phyloP scores from a whole-genome alignment of 2,113 vertebrate genomes.

The Chloropsis cyanopogon region DNA sequence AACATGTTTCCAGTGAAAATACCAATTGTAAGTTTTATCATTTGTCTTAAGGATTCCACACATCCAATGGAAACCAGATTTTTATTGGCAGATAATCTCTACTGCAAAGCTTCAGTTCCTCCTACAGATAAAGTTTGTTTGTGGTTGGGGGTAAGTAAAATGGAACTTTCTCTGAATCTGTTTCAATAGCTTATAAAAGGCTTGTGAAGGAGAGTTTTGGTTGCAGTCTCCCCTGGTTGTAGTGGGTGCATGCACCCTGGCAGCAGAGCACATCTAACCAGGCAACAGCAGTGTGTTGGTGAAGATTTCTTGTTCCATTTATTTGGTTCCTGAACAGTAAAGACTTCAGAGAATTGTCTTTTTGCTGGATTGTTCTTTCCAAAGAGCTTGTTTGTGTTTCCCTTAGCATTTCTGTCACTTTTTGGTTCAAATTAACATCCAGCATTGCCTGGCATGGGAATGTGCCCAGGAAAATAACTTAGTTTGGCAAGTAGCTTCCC shows the following conservation, averaged over 20 bases:
- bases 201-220: background rate
- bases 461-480: background rate
- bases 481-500: background rate
- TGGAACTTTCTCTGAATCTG: background rate
- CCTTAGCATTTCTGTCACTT: background rate
- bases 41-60: slow-evolving; percentile 84
- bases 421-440: background rate
- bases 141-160: slow-evolving; percentile 94
- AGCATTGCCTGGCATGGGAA: background rate
- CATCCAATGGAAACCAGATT: slow-evolving; percentile 92
- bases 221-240: background rate
- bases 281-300: accelerated
- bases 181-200: background rate
- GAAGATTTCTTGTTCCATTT: background rate
- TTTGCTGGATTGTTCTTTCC: background rate
- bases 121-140: slow-evolving; percentile 98
- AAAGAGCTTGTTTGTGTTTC: background rate
- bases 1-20: background rate
- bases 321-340: background rate
- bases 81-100: slow-evolving; percentile 94
- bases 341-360: background rate
- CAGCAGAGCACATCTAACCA: background rate
- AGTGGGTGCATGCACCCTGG: accelerated
- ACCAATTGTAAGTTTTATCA: slow-evolving; percentile 25
- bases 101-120: slow-evolving; percentile 93